Base-by-base conservation (phyloP, 2,888 invertebrate species). In the Brachyopa scutellaris region DNA sequence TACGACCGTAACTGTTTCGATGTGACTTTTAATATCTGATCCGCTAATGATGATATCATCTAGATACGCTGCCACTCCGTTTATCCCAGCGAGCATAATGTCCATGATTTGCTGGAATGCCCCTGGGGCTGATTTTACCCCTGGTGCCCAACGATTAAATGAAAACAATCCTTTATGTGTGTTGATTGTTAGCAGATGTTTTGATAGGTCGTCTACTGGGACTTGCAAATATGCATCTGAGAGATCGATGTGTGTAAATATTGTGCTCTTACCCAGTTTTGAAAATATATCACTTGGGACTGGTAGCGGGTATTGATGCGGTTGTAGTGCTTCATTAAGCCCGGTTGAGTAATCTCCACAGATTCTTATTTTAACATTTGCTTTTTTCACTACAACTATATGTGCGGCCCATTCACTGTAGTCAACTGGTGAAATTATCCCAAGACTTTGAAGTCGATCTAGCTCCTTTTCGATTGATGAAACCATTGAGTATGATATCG, bases 371-470 rank as follows among this genome's bases (percentile, higher is more conserved):
- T 49, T 61, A 3, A 77, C 83, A 51, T 84, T 84, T 7, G 76
- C 76, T 21, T 59, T 61, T 7, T 36, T 26, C 0, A 61, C 64
- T 1, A 38, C 61, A 2, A 85, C 84, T 9, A 84, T 84, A 11
- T 84, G 84, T 29, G 85, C 84, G 61, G 84, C 84, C 85, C 85
- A 86, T 11, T 85, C 72, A 5, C 84, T 84, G 51, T 38, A 83
- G n/a, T 79, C 73, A 6, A 66, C 74, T 47, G 84, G 64, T 64
- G 85, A 45, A 15, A 85, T 84, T 6, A 85, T 73, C 6, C 83
- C 84, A 15, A 57, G 59, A 0, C 55, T 51, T 47, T 84, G 29
- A 7, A 85, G 51, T 19, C 84, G 47, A 26, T 70, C 15, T 6
- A 84, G 57, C 33, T 84, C 85, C n/a, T 73, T 53, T 26, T 80